Evolutionary conservation across 1,140 invertebrate genomes (phyloP).

Genomic region (Drosophila littoralis): DNA sequence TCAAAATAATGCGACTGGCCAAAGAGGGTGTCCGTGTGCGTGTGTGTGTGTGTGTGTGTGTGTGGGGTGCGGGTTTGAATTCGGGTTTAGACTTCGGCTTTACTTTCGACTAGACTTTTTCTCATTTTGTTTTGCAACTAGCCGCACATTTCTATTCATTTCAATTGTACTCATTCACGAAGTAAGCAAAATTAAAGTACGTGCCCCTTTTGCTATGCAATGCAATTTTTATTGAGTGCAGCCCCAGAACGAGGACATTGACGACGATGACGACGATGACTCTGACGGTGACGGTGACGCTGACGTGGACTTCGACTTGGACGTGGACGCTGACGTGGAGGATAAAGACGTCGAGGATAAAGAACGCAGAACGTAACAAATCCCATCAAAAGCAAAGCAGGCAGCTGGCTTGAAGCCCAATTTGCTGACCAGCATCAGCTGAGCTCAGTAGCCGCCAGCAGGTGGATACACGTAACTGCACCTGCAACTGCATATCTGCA

Average conservation of each 20-base stretch:
- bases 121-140: conserved; percentile 24
- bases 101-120: not conserved
- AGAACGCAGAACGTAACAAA: too few relatives aligned
- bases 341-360: too few relatives aligned
- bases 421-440: not conserved
- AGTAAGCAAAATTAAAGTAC: conserved; percentile 79
- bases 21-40: not conserved
- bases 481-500: not conserved
- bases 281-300: not conserved
- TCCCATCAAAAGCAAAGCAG: too few relatives aligned
- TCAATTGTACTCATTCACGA: conserved; percentile 77
- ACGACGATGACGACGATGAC: not conserved
- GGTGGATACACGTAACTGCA: conserved; percentile 26
- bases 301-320: too few relatives aligned
- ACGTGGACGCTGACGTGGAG: too few relatives aligned
- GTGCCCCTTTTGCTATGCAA: conserved; percentile 67
- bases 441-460: not conserved
- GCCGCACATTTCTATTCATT: conserved; percentile 71
- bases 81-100: not conserved
- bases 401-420: not conserved
- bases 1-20: conserved; percentile 8
- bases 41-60: not conserved
- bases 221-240: conserved; percentile 75
- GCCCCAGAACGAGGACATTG: conserved; percentile 3
- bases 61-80: not conserved